Base-by-base conservation (phyloP, 92 coral and sea anemone species). In the Palythoa heliodiscus region DNA sequence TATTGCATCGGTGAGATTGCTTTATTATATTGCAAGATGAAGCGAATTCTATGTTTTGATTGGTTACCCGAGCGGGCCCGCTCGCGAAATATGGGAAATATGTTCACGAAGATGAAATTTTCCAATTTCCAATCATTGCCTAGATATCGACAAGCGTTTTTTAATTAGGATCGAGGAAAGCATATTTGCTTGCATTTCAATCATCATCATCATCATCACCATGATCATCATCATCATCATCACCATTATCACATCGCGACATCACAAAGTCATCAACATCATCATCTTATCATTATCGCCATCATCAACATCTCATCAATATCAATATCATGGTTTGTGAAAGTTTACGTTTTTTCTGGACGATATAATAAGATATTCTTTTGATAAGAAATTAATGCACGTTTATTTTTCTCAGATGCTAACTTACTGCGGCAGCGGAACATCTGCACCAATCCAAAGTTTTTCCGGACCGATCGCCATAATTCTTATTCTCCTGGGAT, bases 361-460 rank as follows among this genome's bases (percentile, higher is more conserved):
- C 6, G 17, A 58, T 58, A 19, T 11, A 58, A 58, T 58, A 14
- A 14, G 3, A 22, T 6, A 64, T 5, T 64, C 11, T 64, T 19
- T 64, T 64, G 10, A n/a, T 10, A 23, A 15, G 12, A 5, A 25
- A 37, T 69, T 15, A 69, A 69, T 25, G 29, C 38, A 11, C 2
- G 12, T 20, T 11, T 13, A 37, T 82, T 76, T 55, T 29, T 40
- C 85, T 19, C 77, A 93, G 97, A 77, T 88, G 66, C 73, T 93
- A 23, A 87, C 94, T 9, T 76, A 70, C 37, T 95, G 98, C 75
- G 76, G 88, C 61, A 39, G 61, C 22, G 94, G 92, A 16, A 83
- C 90, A n/a, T 77, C 90, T 54, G 91, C 95, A 39, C 95, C 95
- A 12, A 63, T 82, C n/a, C 83, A 90, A 54, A 85, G 88, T 13